A percentile compares a stretch with the other conserved stretches of the same genome.
phyloP scores from a whole-genome alignment of 2,888 invertebrate species.

The Thymelicus lineola region DNA sequence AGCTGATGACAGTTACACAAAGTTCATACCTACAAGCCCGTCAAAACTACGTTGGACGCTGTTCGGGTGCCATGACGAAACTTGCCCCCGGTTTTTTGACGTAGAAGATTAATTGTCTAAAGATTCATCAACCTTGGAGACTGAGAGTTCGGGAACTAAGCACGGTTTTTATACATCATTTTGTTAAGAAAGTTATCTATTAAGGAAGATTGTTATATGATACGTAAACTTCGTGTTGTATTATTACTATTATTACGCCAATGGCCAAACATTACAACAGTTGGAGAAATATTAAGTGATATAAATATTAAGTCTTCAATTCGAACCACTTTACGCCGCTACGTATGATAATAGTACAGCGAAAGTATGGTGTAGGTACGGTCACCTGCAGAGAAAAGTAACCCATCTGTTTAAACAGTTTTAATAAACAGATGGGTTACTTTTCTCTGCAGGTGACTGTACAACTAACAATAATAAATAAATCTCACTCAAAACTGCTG shows the following conservation, averaged over 20 bases:
- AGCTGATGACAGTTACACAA: background rate
- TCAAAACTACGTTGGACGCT: conserved; percentile 24
- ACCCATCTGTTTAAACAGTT: too few relatives aligned
- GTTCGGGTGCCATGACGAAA: conserved; percentile 29
- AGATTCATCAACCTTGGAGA: conserved; percentile 36
- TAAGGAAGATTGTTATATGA: background rate
- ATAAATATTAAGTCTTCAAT: too few relatives aligned
- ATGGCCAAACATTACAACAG: too few relatives aligned
- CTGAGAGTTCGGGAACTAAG: conserved; percentile 19
- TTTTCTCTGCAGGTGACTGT: too few relatives aligned
- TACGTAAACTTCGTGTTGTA: too few relatives aligned
- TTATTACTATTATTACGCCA: too few relatives aligned
- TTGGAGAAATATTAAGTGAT: too few relatives aligned
- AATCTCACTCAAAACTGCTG: background rate
- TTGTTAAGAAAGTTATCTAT: conserved; percentile 24
- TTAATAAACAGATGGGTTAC: too few relatives aligned
- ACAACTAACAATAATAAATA: background rate
- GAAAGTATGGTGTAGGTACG: background rate
- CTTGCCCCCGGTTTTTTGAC: conserved; percentile 28
- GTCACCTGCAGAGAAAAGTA: too few relatives aligned
- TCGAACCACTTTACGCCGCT: too few relatives aligned
- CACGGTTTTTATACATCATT: conserved; percentile 28
- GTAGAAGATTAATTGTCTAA: conserved; percentile 34
- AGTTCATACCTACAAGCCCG: conserved; percentile 22
- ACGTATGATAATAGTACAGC: background rate